Percentiles rank a stretch among this genome's conserved stretches.
Evolutionary conservation across 2,888 invertebrate species (phyloP).

Genomic region (Mactromeris polynyma): DNA sequence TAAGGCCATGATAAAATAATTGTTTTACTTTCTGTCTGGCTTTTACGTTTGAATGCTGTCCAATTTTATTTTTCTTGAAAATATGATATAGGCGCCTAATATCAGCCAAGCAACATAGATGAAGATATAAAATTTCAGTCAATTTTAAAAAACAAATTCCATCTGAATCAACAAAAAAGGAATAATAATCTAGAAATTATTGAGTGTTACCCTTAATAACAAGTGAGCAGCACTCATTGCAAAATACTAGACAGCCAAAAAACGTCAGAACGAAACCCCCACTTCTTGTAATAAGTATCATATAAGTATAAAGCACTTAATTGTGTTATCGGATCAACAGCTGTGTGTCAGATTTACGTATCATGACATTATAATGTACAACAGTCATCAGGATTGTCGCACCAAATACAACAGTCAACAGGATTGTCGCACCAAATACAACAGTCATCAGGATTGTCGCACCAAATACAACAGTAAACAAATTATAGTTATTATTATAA

Average conservation of each 20-base stretch:
- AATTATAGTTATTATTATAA: neutral
- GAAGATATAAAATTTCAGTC: neutral
- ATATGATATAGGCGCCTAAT: neutral
- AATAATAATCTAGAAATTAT: neutral
- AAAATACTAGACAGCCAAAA: neutral
- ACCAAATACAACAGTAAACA: neutral
- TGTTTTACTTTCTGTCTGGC: neutral
- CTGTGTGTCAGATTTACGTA: neutral
- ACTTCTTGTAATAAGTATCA: neutral
- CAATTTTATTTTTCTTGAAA: neutral
- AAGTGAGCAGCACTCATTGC: neutral
- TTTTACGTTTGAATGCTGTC: neutral
- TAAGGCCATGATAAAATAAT: neutral
- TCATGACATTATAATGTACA: neutral
- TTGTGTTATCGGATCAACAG: neutral
- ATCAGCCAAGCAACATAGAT: neutral
- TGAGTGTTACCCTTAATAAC: neutral
- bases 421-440: neutral
- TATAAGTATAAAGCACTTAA: constrained; percentile 11
- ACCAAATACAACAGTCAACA: neutral
- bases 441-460: neutral
- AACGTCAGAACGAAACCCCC: neutral
- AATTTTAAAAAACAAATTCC: neutral
- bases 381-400: neutral
- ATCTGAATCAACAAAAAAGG: neutral